Conservation (phyloP, 2,888 invertebrate genomes). For the Fragum fragum region DNA sequence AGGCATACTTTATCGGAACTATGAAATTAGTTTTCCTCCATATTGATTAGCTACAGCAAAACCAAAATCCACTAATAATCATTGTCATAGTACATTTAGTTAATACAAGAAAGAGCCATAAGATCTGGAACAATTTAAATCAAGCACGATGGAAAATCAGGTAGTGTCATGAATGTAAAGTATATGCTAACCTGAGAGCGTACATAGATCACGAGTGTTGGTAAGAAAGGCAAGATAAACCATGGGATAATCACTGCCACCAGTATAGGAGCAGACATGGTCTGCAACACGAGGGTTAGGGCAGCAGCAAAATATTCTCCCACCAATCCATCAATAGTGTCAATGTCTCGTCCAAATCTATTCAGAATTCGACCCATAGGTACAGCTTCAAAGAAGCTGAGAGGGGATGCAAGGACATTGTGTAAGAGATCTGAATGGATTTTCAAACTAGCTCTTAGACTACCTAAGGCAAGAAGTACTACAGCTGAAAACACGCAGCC, state of each 20-base stretch:
- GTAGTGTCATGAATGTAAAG: background rate
- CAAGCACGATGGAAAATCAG: too few relatives aligned
- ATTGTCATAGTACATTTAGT: background rate
- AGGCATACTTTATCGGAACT: too few relatives aligned
- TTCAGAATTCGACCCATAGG: slow-evolving; percentile 81
- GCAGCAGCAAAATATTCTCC: slow-evolving; percentile 73
- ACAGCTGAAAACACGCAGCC: slow-evolving; percentile 7
- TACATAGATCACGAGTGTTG: slow-evolving; percentile 82
- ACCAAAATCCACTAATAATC: too few relatives aligned
- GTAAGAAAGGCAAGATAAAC: slow-evolving; percentile 78
- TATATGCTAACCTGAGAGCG: slow-evolving; percentile 79
- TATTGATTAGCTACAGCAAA: too few relatives aligned
- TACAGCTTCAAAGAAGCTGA: slow-evolving; percentile 83
- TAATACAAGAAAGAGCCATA: too few relatives aligned
- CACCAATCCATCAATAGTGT: slow-evolving; percentile 78
- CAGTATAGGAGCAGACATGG: slow-evolving; percentile 76
- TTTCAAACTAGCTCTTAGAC: slow-evolving; percentile 44
- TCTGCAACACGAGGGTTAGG: slow-evolving; percentile 68
- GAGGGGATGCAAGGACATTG: slow-evolving; percentile 71
- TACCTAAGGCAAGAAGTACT: slow-evolving; percentile 34
- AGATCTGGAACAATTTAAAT: too few relatives aligned
- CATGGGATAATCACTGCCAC: slow-evolving; percentile 80
- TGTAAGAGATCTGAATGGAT: slow-evolving; percentile 45
- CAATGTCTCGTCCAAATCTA: slow-evolving; percentile 82
- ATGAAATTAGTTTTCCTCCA: too few relatives aligned